phyloP scores from a whole-genome alignment of 2,113 vertebrate species.

The Sardina pilchardus region DNA sequence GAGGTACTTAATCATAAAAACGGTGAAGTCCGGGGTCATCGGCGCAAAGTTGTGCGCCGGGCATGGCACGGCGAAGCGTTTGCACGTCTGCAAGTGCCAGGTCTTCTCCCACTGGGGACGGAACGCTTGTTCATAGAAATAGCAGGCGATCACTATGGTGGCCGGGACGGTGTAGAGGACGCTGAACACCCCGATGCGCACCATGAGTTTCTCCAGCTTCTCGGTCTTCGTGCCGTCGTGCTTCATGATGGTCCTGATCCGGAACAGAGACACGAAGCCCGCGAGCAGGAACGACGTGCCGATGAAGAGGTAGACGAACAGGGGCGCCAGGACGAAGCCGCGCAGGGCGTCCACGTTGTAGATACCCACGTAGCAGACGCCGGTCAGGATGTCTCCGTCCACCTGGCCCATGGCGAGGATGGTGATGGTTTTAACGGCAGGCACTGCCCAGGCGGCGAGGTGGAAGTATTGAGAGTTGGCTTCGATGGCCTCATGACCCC shows the following conservation, averaged over 20 bases:
- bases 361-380: constrained; percentile 95
- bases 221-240: constrained; percentile 97
- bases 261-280: constrained; percentile 94
- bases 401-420: constrained; percentile 96
- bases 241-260: constrained; percentile 98
- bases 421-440: constrained; percentile 94
- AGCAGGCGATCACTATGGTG: constrained; percentile 94
- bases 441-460: constrained; percentile 95
- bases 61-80: constrained; percentile 91
- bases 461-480: constrained; percentile 98
- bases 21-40: constrained; percentile 95
- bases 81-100: constrained; percentile 95
- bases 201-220: constrained; percentile 98
- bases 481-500: constrained; percentile 97
- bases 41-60: constrained; percentile 85
- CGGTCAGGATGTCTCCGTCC: constrained; percentile 92
- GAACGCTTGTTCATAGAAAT: constrained; percentile 98
- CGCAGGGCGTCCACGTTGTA: constrained; percentile 89
- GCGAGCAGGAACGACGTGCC: constrained; percentile 96
- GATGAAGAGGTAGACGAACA: constrained; percentile 96
- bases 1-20: constrained; percentile 99
- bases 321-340: constrained; percentile 91
- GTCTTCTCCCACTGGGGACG: constrained; percentile 94
- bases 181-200: constrained; percentile 94
- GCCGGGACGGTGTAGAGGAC: constrained; percentile 97